Conservation (phyloP, 2,888 invertebrate species). For the Sphinx pinastri region DNA sequence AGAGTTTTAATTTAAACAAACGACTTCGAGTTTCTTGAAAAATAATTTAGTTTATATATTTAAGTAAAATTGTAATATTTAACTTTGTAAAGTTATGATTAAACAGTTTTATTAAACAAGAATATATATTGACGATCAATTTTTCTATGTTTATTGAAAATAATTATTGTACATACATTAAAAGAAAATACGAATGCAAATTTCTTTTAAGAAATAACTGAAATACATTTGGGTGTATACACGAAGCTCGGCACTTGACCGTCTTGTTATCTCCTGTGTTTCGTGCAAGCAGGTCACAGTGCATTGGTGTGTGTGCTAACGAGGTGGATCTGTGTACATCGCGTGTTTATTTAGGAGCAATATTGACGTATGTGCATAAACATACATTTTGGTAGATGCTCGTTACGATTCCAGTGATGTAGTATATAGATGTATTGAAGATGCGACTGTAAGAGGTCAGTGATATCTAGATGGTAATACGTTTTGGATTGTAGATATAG, state of each 20-base stretch:
- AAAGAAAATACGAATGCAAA: background rate
- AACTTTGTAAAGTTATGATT: too few relatives aligned
- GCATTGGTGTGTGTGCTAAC: constrained; percentile 42
- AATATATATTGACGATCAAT: too few relatives aligned
- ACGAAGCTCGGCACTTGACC: constrained; percentile 26
- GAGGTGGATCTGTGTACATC: constrained; percentile 44
- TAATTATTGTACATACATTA: background rate
- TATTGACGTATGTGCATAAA: constrained; percentile 20
- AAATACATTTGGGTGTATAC: constrained; percentile 16
- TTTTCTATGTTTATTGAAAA: background rate
- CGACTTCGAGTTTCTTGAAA: background rate
- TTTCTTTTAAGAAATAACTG: background rate
- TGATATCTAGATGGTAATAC: too few relatives aligned
- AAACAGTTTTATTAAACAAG: background rate
- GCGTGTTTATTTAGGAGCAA: constrained; percentile 33
- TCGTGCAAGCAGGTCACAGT: constrained; percentile 30
- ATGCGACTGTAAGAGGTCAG: background rate
- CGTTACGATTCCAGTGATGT: background rate
- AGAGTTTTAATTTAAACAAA: constrained; percentile 3
- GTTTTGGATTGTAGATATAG: too few relatives aligned
- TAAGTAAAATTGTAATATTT: too few relatives aligned
- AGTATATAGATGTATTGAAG: background rate
- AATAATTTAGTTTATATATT: background rate
- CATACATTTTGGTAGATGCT: constrained; percentile 4
- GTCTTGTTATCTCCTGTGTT: constrained; percentile 26